phyloP scores from a whole-genome alignment of 2,888 invertebrate genomes.

The Hirudinaria manillensis region DNA sequence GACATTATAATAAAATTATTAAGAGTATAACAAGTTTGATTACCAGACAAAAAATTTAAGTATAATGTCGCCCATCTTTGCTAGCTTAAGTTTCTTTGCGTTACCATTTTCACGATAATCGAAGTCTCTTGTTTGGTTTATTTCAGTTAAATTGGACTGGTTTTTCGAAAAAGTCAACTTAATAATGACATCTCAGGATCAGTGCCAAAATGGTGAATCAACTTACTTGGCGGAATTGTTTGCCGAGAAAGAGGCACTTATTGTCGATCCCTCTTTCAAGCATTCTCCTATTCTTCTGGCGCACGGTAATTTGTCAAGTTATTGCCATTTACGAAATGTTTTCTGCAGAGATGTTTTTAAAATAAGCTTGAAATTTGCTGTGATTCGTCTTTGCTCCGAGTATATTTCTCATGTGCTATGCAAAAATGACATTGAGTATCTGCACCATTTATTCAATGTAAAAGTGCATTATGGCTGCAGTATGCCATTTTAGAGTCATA shows the following conservation, averaged over 20 bases:
- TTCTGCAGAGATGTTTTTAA: not conserved
- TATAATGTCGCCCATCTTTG: not conserved
- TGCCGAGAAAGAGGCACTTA: constrained; percentile 22
- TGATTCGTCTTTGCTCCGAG: too few species aligned
- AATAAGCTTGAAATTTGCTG: too few species aligned
- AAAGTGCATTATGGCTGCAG: too few species aligned
- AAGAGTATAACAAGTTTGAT: too few species aligned
- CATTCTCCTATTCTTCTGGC: constrained; percentile 26
- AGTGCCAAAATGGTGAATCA: constrained; percentile 30
- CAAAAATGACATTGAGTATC: too few species aligned
- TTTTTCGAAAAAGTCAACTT: constrained; percentile 20
- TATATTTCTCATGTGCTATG: too few species aligned
- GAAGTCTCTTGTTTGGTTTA: constrained; percentile 17
- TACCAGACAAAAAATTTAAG: not conserved
- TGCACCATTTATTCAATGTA: too few species aligned
- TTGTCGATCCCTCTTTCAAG: constrained; percentile 11
- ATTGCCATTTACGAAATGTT: not conserved
- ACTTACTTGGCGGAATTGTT: constrained; percentile 29
- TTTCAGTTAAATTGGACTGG: constrained; percentile 19
- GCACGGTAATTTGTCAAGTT: constrained; percentile 13
- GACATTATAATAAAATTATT: too few species aligned
- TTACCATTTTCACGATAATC: constrained; percentile 29
- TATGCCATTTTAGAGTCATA: too few species aligned
- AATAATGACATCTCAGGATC: constrained; percentile 20
- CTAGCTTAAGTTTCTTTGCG: constrained; percentile 3